Percentiles rank a stretch among this genome's conserved stretches.
phyloP scores from a whole-genome alignment of 2,797 vertebrate species.

The Arremon brunneinucha region DNA sequence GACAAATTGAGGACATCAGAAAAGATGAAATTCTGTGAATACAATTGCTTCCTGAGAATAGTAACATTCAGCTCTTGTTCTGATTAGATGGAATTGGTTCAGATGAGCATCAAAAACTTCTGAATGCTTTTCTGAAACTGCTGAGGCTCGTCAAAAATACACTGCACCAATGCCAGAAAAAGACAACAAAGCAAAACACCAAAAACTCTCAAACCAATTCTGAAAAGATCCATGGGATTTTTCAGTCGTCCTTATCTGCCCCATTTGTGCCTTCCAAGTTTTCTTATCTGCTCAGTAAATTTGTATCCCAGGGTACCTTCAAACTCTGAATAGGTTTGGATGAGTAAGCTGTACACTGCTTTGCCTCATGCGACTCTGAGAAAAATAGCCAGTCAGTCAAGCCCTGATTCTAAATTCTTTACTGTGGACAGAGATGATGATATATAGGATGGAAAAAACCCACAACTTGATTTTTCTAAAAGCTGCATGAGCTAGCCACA shows the following conservation, averaged over 20 bases:
- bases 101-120: conserved; percentile 63
- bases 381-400: conserved; percentile 33
- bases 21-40: conserved; percentile 62
- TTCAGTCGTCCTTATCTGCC: conserved; percentile 40
- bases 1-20: conserved; percentile 61
- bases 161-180: conserved; percentile 29
- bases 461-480: conserved; percentile 32
- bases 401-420: conserved; percentile 13
- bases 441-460: background rate
- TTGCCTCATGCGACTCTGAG: background rate
- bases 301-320: conserved; percentile 9
- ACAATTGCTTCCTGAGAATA: conserved; percentile 63
- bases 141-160: conserved; percentile 55
- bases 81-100: conserved; percentile 67
- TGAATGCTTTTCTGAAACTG: conserved; percentile 61
- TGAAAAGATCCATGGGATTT: conserved; percentile 25
- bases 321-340: conserved; percentile 30
- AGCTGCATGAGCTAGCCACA: background rate
- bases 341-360: background rate
- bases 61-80: conserved; percentile 51
- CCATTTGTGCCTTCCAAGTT: conserved; percentile 37
- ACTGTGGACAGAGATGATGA: background rate
- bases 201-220: conserved; percentile 18
- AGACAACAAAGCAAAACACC: conserved; percentile 52
- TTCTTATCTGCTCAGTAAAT: conserved; percentile 40